These are phyloP conservation scores for Zhuqinia jingwanae DNA, from an alignment of 2,888 invertebrate species.

Conservation along the genomic window DNA sequence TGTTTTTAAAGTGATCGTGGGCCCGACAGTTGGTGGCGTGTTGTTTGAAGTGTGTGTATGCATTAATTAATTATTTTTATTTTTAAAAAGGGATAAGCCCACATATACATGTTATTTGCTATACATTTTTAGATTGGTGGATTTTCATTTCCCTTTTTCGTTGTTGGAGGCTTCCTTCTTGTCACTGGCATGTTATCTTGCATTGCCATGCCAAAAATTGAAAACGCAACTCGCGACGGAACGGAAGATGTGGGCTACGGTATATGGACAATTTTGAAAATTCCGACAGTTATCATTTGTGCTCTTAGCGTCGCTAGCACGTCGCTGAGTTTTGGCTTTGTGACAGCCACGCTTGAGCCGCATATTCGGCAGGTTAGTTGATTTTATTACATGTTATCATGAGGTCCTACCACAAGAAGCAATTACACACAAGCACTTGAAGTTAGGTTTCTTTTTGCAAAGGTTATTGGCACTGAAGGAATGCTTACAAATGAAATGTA, in stretches of 20 bases:
- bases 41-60: conserved; percentile 83
- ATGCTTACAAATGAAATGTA: too few relatives aligned
- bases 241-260: conserved; percentile 79
- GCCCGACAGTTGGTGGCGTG: conserved; percentile 87
- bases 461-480: too few relatives aligned
- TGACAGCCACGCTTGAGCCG: conserved; percentile 83
- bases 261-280: conserved; percentile 84
- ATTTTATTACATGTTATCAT: too few relatives aligned
- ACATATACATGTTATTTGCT: too few relatives aligned
- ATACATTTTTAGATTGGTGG: neutral
- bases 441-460: too few relatives aligned
- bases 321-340: conserved; percentile 82
- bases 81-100: too few relatives aligned
- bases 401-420: too few relatives aligned
- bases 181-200: neutral
- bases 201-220: neutral
- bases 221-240: neutral
- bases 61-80: conserved; percentile 20
- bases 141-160: conserved; percentile 7
- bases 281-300: conserved; percentile 81
- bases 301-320: conserved; percentile 80
- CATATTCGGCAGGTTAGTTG: conserved; percentile 81
- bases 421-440: too few relatives aligned
- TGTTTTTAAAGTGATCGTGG: too few relatives aligned
- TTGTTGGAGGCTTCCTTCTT: neutral